Evolutionary conservation across 2,113 vertebrate genomes (phyloP).

Genomic region (Pseudorasbora parva): DNA sequence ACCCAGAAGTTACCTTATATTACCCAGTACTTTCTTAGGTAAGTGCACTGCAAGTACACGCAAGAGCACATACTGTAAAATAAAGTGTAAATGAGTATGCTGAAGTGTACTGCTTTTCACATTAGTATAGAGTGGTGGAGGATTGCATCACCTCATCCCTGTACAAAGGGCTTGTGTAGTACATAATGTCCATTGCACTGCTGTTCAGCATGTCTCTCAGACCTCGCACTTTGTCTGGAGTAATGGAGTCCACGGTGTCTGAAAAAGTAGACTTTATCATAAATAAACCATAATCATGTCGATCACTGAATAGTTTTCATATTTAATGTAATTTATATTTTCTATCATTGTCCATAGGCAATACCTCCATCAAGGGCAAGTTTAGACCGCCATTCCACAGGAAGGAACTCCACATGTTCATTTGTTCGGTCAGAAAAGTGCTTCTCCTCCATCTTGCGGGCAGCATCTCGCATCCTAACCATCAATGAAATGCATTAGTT

Average conservation of each 20-base stretch:
- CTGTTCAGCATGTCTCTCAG: constrained; percentile 96
- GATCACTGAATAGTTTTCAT: background rate
- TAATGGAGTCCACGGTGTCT: constrained; percentile 98
- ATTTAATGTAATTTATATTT: background rate
- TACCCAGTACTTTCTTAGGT: too few species aligned
- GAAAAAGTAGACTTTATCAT: constrained; percentile 1
- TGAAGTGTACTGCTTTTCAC: background rate
- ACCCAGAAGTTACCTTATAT: too few species aligned
- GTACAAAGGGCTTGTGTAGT: constrained; percentile 96
- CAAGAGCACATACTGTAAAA: too few species aligned
- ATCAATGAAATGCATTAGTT: constrained; percentile 3
- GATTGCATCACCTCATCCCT: constrained; percentile 86
- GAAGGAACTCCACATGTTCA: constrained; percentile 92
- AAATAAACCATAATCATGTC: background rate
- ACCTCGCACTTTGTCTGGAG: constrained; percentile 93
- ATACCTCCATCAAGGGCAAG: constrained; percentile 93
- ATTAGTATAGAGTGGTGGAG: background rate
- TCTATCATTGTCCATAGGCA: background rate
- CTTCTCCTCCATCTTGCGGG: constrained; percentile 93
- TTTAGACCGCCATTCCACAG: constrained; percentile 96
- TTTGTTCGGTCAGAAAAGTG: constrained; percentile 89
- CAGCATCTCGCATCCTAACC: constrained; percentile 92
- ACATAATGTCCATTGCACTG: constrained; percentile 99
- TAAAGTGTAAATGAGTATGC: background rate
- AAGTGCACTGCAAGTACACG: too few species aligned